Percentiles rank a stretch among this genome's conserved stretches.
Evolutionary conservation across 2,888 invertebrate genomes (phyloP).

Genomic region (Eupithecia vulgata): DNA sequence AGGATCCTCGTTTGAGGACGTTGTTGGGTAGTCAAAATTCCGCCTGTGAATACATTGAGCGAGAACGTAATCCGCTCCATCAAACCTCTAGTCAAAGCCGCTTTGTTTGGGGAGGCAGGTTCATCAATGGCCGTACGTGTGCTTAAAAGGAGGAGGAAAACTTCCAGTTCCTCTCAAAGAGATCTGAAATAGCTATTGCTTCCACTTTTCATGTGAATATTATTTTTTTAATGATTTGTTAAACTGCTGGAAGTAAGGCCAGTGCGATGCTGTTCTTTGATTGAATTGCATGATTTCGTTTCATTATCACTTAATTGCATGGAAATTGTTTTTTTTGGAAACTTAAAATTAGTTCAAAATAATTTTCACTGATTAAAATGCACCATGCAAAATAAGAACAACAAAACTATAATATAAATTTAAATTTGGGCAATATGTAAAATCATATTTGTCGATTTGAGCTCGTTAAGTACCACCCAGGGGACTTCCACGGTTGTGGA

Average conservation of each 20-base stretch:
- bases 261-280: neutral
- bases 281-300: neutral
- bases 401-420: too few species aligned
- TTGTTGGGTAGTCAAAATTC: neutral
- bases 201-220: neutral
- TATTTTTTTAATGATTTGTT: neutral
- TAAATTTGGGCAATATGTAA: too few species aligned
- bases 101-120: neutral
- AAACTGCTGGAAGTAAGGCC: neutral
- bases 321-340: too few species aligned
- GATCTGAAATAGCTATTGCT: neutral
- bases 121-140: neutral
- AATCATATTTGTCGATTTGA: too few species aligned
- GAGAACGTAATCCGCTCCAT: neutral
- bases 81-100: neutral
- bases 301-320: neutral
- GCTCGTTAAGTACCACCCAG: too few species aligned
- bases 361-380: too few species aligned
- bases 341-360: too few species aligned
- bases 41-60: neutral
- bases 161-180: neutral
- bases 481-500: too few species aligned
- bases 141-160: too few species aligned
- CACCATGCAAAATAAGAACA: too few species aligned
- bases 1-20: neutral